Conservation (phyloP, 1,140 invertebrate species). For the Ruditapes philippinarum region DNA sequence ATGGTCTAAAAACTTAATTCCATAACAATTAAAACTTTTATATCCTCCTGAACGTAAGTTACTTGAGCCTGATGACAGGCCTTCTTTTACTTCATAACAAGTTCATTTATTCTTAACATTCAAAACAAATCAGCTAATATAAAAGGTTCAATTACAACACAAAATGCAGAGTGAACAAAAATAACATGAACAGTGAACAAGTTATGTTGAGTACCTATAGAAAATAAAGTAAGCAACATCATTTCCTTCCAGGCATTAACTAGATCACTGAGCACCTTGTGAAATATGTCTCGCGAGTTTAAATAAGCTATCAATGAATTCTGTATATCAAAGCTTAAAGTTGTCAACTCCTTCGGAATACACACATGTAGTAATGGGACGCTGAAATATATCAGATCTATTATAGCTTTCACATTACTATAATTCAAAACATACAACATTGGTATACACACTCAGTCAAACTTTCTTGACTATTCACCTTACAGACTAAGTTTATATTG, state of each 20-base stretch:
- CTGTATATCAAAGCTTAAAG: constrained; percentile 70
- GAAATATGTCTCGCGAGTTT: constrained; percentile 95
- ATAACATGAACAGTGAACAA: not conserved
- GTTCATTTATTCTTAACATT: too few relatives aligned
- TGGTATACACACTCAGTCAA: not conserved
- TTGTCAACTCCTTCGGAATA: constrained; percentile 90
- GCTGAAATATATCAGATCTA: constrained; percentile 47
- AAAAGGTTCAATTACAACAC: not conserved
- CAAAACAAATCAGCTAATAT: too few relatives aligned
- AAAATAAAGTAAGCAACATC: constrained; percentile 92
- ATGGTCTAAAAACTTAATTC: too few relatives aligned
- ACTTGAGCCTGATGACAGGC: too few relatives aligned
- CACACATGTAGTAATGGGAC: constrained; percentile 94
- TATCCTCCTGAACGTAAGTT: too few relatives aligned
- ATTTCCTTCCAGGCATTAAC: constrained; percentile 94
- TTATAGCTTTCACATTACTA: too few relatives aligned
- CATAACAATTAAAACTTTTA: too few relatives aligned
- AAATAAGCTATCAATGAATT: constrained; percentile 91
- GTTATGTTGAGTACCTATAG: constrained; percentile 90
- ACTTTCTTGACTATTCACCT: too few relatives aligned
- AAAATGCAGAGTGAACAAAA: constrained; percentile 12
- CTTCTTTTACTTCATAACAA: too few relatives aligned
- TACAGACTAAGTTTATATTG: too few relatives aligned
- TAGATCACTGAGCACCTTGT: constrained; percentile 95
- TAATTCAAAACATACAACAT: not conserved